Conservation (phyloP, 2,113 vertebrate genomes). For the Chionis minor region DNA sequence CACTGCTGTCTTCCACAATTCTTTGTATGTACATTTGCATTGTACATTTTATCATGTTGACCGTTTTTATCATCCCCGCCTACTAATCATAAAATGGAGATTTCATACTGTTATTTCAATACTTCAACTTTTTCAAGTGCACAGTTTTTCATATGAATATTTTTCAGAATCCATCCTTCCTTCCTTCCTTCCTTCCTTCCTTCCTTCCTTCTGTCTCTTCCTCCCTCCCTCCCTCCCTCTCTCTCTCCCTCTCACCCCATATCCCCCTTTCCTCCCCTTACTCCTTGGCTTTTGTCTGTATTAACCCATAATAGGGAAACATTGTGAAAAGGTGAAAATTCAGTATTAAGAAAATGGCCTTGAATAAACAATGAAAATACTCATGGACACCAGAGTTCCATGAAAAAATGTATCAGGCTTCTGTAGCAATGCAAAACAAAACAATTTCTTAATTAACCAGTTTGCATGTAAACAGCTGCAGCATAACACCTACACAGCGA, state of each 20-base stretch:
- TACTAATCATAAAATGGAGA: background rate
- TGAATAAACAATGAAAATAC: background rate
- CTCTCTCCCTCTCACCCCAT: background rate
- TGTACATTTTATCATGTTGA: background rate
- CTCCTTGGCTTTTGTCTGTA: background rate
- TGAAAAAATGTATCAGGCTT: background rate
- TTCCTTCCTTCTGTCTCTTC: background rate
- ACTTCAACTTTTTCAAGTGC: background rate
- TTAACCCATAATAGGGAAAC: background rate
- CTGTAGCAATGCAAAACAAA: background rate
- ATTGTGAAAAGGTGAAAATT: background rate
- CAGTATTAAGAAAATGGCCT: background rate
- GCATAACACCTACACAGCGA: rapidly evolving
- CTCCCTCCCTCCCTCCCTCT: background rate
- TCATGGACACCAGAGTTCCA: background rate
- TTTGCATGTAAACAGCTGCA: background rate
- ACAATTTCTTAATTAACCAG: background rate
- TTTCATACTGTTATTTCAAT: background rate
- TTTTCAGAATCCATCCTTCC: background rate
- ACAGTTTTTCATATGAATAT: background rate
- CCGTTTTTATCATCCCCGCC: background rate
- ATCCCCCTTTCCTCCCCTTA: background rate
- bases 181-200: too few species aligned
- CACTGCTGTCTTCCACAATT: background rate
- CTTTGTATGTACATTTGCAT: background rate